Evolutionary conservation across 2,888 invertebrate genomes (phyloP).

Genomic region (Pegoplata infirma): DNA sequence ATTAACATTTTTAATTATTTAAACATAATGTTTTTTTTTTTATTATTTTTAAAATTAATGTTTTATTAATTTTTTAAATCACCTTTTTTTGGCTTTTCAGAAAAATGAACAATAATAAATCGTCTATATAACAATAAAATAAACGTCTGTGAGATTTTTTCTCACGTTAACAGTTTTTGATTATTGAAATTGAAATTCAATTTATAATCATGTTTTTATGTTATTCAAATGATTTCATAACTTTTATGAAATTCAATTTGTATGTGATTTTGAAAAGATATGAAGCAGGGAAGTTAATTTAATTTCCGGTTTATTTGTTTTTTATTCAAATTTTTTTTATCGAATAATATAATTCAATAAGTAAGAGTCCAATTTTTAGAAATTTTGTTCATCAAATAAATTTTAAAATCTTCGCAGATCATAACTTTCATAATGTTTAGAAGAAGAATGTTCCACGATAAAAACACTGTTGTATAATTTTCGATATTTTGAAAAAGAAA

Average conservation of each 20-base stretch:
- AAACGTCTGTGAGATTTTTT: slow-evolving; percentile 21
- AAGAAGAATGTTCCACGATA: too few species aligned
- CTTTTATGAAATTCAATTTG: slow-evolving; percentile 14
- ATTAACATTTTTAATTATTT: slow-evolving; percentile 77
- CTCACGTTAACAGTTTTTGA: slow-evolving; percentile 37
- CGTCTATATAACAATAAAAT: slow-evolving; percentile 21
- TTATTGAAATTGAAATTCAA: not conserved
- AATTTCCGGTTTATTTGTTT: not conserved
- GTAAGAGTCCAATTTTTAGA: too few species aligned
- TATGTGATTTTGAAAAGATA: not conserved
- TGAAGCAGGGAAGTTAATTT: slow-evolving; percentile 21
- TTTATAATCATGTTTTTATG: not conserved
- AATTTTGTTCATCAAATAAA: too few species aligned
- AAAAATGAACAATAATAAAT: slow-evolving; percentile 52
- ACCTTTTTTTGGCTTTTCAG: slow-evolving; percentile 60
- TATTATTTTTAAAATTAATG: slow-evolving; percentile 70
- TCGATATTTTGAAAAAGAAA: too few species aligned
- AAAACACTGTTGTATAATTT: too few species aligned
- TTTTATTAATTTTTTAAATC: slow-evolving; percentile 73
- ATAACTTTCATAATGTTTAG: too few species aligned
- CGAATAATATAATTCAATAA: too few species aligned
- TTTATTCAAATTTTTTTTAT: too few species aligned
- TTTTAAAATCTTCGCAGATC: too few species aligned
- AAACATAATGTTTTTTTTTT: slow-evolving; percentile 73
- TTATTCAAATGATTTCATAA: slow-evolving; percentile 48